These are phyloP conservation scores for Cyanoliseus patagonus DNA, from an alignment of 2,113 vertebrate species.

Conservation along the genomic window DNA sequence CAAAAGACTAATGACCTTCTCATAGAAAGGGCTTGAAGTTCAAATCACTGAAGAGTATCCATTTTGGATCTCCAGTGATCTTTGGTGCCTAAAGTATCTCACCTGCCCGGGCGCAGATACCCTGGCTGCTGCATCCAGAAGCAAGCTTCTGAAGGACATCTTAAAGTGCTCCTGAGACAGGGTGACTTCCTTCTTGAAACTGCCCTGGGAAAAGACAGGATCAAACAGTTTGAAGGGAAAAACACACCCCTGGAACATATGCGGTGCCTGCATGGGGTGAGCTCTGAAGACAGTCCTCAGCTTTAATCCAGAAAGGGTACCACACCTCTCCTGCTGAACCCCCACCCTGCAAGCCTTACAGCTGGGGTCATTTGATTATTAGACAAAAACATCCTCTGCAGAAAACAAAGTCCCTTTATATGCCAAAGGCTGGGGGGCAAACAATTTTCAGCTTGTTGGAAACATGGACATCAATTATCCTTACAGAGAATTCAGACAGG, in stretches of 20 bases:
- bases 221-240: neutral
- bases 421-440: neutral
- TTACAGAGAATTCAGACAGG: neutral
- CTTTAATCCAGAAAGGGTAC: neutral
- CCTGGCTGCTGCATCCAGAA: neutral
- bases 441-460: conserved; percentile 21
- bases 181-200: neutral
- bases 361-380: neutral
- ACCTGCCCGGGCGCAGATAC: neutral
- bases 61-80: neutral
- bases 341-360: neutral
- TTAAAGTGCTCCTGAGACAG: neutral
- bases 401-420: conserved; percentile 38
- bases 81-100: neutral
- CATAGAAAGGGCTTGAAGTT: neutral
- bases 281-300: neutral
- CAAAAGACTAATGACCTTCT: neutral
- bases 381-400: neutral
- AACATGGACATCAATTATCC: neutral
- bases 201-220: neutral
- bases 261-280: neutral
- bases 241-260: neutral
- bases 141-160: neutral
- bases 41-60: neutral
- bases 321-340: conserved; percentile 12